Conservation (phyloP, 2,113 vertebrate species). For the Microtus richardsoni region DNA sequence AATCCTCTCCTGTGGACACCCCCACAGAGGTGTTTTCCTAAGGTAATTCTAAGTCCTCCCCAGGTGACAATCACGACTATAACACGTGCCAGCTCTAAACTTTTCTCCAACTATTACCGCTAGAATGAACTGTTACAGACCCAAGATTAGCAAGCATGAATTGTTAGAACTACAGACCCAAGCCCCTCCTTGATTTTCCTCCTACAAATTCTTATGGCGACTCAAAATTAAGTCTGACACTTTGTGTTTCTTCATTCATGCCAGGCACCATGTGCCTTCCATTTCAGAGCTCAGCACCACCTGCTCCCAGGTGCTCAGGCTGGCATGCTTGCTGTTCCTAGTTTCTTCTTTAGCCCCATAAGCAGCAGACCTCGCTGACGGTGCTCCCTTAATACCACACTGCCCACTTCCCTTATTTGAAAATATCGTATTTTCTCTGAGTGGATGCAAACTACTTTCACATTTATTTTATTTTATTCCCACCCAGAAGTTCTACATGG, state of each 20-base stretch:
- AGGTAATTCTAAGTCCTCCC: not conserved
- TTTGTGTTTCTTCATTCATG: not conserved
- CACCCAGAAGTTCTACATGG: not conserved
- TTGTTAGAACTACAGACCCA: not conserved
- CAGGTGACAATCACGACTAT: not conserved
- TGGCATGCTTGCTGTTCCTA: not conserved
- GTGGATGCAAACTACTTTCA: conserved; percentile 31
- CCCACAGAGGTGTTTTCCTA: not conserved
- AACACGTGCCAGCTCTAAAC: not conserved
- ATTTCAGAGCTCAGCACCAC: not conserved
- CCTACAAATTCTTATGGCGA: not conserved
- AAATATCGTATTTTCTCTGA: not conserved
- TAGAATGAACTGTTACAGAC: not conserved
- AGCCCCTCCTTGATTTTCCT: not conserved
- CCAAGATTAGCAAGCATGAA: not conserved
- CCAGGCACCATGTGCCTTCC: not conserved
- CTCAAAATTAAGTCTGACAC: not conserved
- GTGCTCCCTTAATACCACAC: not conserved
- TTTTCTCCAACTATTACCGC: not conserved
- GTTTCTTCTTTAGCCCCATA: not conserved
- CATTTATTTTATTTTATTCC: not conserved
- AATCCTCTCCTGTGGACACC: too few species aligned
- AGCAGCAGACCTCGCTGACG: not conserved
- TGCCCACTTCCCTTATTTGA: not conserved
- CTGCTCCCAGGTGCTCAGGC: not conserved